phyloP scores from a whole-genome alignment of 1,140 invertebrate species.

The Helicoverpa zea region DNA sequence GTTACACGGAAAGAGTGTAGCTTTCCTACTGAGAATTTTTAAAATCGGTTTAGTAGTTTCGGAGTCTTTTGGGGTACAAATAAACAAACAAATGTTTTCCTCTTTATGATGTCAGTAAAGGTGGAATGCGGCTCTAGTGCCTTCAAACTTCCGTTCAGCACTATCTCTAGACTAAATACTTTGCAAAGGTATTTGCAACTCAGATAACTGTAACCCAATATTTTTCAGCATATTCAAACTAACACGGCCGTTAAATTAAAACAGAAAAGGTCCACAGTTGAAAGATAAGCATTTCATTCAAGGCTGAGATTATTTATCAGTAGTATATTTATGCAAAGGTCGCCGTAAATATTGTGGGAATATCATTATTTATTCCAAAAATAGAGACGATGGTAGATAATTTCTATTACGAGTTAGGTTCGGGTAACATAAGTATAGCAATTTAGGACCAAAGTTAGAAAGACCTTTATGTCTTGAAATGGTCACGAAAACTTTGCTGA shows the following conservation, averaged over 20 bases:
- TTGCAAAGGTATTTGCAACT: neutral
- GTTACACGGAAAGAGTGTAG: too few relatives aligned
- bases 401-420: neutral
- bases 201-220: neutral
- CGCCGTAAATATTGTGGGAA: neutral
- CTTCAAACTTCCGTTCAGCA: neutral
- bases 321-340: constrained; percentile 7
- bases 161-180: neutral
- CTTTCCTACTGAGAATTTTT: too few relatives aligned
- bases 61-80: too few relatives aligned
- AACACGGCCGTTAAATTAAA: neutral
- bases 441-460: too few relatives aligned
- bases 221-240: neutral
- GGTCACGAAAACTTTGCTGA: too few relatives aligned
- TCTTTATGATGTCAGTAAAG: too few relatives aligned
- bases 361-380: neutral
- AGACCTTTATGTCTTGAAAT: too few relatives aligned
- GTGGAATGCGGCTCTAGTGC: too few relatives aligned
- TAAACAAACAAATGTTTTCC: too few relatives aligned
- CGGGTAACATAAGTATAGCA: too few relatives aligned
- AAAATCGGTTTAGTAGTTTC: too few relatives aligned
- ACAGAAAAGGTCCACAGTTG: neutral
- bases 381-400: neutral
- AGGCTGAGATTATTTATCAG: neutral
- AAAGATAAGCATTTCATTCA: constrained; percentile 1